Evolutionary conservation across 2,113 vertebrate genomes (phyloP).

Genomic region (Haemorhous mexicanus): DNA sequence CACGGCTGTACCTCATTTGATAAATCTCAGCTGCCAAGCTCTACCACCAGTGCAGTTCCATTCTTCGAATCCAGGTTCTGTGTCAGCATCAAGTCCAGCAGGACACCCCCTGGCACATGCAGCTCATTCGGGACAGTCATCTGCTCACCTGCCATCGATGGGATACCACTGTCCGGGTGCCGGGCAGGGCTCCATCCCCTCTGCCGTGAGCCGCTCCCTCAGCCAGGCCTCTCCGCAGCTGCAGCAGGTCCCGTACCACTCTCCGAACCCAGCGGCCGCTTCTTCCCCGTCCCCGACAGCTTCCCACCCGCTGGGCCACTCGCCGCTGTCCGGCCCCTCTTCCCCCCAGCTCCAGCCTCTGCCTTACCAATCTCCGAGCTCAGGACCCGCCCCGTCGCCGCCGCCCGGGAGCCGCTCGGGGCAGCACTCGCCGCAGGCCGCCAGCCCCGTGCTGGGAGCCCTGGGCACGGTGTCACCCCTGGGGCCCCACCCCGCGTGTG

Average conservation of each 20-base stretch:
- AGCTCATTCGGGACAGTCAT: slow-evolving; percentile 70
- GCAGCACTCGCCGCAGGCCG: slow-evolving; percentile 87
- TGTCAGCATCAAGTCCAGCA: slow-evolving; percentile 68
- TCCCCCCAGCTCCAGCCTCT: slow-evolving; percentile 91
- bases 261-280: slow-evolving; percentile 81
- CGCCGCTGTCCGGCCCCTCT: slow-evolving; percentile 89
- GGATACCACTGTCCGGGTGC: slow-evolving; percentile 83
- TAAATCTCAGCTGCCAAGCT: slow-evolving; percentile 82
- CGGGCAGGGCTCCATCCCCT: slow-evolving; percentile 74
- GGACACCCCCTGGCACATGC: slow-evolving; percentile 79
- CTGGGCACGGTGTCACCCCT: slow-evolving; percentile 77
- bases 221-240: slow-evolving; percentile 84
- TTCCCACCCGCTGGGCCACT: slow-evolving; percentile 81
- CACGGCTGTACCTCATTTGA: slow-evolving; percentile 75
- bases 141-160: slow-evolving; percentile 81
- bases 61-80: slow-evolving; percentile 76
- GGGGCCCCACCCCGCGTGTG: slow-evolving; percentile 73
- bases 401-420: slow-evolving; percentile 83
- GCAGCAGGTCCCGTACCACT: slow-evolving; percentile 84
- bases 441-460: slow-evolving; percentile 78
- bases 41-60: slow-evolving; percentile 82
- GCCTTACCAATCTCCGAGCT: slow-evolving; percentile 90
- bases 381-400: slow-evolving; percentile 77
- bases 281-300: slow-evolving; percentile 84
- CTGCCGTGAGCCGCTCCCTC: slow-evolving; percentile 74